Base-by-base conservation (phyloP, 2,888 invertebrate species). In the Zhengitettix transpicula region DNA sequence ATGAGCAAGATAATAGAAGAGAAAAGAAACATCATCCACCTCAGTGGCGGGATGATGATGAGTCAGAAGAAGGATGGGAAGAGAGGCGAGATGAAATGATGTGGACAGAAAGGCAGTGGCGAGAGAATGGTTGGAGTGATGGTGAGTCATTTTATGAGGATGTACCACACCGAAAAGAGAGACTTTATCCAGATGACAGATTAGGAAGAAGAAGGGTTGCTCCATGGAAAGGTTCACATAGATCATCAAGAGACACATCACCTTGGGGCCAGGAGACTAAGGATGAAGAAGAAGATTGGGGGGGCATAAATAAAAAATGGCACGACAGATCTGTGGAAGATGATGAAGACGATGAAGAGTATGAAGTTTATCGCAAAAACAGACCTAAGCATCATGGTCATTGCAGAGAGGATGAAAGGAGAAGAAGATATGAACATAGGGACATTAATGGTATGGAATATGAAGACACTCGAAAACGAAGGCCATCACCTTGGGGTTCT, bases 201-300 rank as follows among this genome's bases (percentile, higher is more conserved):
- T 57, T 68, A 12, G 65, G 70, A 52, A 67, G 71, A 58, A 65
- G 70, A 14, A 67, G 71, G 40, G 71, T 71, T 1, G 68, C 68
- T 1, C 69, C 71, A 16, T 60, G 61, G 59, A 59, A 61, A 40
- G 65, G 76, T 71, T 80, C 79, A 16, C 82, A 82, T 71, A 81
- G 57, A 53, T 28, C 84, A 1, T 84, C 86, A 0, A 77, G 88
- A 0, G 89, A 89, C 69, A 81, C 84, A 28, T 86, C 89, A 55
- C 86, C 87, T 2, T 89, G 89, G 89, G 87, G 89, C 63, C 85
- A 85, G 64, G 89, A 89, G 65, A 75, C 12, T 59, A 67, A 66
- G 66, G 73, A 57, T 68, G 73, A 57, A 68, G 72, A 73, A 61
- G 58, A 66, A 52, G 56, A 60, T 55, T 59, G 58, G 58, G 58